Evolutionary conservation across 2,888 invertebrate species (phyloP), one percentile per base, ranked within the genome.

Genomic region (Drosophila emarginata): DNA sequence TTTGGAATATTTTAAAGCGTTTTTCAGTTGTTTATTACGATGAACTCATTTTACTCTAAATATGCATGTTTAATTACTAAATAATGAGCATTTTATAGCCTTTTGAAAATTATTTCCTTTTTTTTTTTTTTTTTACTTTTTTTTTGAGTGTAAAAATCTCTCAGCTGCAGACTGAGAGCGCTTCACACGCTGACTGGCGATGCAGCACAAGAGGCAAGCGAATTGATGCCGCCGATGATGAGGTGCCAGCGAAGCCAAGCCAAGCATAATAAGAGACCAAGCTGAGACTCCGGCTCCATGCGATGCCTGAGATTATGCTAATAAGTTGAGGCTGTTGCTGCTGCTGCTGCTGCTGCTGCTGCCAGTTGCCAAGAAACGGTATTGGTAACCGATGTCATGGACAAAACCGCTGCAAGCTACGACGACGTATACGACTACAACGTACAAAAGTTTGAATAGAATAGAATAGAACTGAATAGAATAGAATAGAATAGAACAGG

Each of bases 151-250:
- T 14, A 36, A 37, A 37, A 36, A 54, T 37, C 28, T 60, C 37
- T 12, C 7, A 61, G 70, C 61, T 37, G n/a, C 12, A 37, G 50
- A 36, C 39, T 7, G 53, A 50, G 71, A 70, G 53, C 65, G 76
- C 83, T 83, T 88, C 82, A 83, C 88, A 83, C 82, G 88, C 84
- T 86, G 87, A 64, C 78, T 83, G 76, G 67, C 80, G 85, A 87
- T 72, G 80, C 86, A 76, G 78, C 72, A 54, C 54, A 81, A 85
- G 65, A 72, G 58, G 79, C 85, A 77, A 81, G 79, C 87, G 79
- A 81, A 81, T 81, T 82, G 82, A 82, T 87, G 82, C 86, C 87
- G 77, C 84, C 79, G 84, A 88, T 88, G 87, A 87, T 86, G 82
- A 82, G 86, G 73, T 87, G 82, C 82, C 88, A 82, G 66, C 67